These are phyloP conservation scores for Calameuta pallipes DNA, from an alignment of 2,888 invertebrate genomes.

Conservation along the genomic window DNA sequence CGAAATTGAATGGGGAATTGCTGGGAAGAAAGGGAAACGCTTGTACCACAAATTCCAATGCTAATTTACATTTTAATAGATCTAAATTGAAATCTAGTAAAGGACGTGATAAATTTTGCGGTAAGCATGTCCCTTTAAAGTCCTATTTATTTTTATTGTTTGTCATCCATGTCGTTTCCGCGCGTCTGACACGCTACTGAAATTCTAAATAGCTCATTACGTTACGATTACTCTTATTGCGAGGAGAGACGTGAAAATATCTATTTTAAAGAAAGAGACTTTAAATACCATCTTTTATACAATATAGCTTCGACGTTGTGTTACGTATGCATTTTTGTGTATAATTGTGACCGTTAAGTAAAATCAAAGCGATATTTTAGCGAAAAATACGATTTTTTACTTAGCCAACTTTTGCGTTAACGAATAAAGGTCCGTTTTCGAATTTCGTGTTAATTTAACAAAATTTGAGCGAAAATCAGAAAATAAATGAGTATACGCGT, in stretches of 20 bases:
- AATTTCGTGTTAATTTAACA: no score
- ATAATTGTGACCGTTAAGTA: neutral
- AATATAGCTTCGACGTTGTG: neutral
- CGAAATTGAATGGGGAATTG: neutral
- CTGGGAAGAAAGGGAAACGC: constrained; percentile 28
- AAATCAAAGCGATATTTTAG: neutral
- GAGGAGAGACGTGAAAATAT: neutral
- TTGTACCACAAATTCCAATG: constrained; percentile 39
- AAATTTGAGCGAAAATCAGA: no score
- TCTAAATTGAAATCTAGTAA: constrained; percentile 53
- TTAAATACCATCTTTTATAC: neutral
- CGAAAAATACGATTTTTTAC: neutral
- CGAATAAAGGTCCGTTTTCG: no score
- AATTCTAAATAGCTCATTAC: neutral
- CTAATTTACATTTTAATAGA: constrained; percentile 55
- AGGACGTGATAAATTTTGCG: constrained; percentile 38
- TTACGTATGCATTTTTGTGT: neutral
- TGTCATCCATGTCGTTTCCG: neutral
- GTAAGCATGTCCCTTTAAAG: constrained; percentile 31
- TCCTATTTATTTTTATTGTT: constrained; percentile 34
- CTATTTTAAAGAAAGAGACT: neutral
- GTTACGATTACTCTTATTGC: neutral
- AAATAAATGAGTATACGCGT: no score
- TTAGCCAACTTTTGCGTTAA: no score
- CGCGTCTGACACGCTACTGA: neutral